These are phyloP conservation scores for Tetrax tetrax DNA, from an alignment of 2,113 vertebrate genomes.

Conservation along the genomic window DNA sequence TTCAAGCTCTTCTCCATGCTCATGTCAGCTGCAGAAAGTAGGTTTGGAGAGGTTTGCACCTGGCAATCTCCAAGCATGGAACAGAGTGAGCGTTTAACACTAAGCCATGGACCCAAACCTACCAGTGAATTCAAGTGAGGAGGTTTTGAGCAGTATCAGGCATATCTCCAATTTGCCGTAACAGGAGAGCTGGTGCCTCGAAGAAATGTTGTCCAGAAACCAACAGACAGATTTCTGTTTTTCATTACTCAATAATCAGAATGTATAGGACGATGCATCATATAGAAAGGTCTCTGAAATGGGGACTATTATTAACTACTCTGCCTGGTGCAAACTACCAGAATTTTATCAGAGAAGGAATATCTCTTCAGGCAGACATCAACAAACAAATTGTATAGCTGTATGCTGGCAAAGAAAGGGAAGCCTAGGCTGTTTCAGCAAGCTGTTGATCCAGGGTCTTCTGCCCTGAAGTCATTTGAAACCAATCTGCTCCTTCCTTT, in stretches of 20 bases:
- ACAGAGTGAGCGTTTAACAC: accelerated
- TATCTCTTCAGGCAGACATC: not conserved
- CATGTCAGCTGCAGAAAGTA: not conserved
- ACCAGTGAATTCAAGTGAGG: not conserved
- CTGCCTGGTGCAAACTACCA: not conserved
- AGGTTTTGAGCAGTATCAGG: not conserved
- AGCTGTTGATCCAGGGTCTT: not conserved
- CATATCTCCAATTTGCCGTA: not conserved
- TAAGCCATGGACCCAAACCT: not conserved
- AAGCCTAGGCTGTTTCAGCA: not conserved
- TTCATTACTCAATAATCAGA: not conserved
- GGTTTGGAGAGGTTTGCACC: not conserved
- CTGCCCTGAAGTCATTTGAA: not conserved
- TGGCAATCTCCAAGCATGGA: not conserved
- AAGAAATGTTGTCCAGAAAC: not conserved
- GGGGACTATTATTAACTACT: not conserved
- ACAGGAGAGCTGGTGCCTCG: not conserved
- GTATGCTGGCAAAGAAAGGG: not conserved
- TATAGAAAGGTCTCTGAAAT: not conserved
- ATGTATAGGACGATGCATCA: not conserved
- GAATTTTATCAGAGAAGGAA: not conserved
- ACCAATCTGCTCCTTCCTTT: not conserved
- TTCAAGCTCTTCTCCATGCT: not conserved
- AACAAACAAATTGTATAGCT: not conserved
- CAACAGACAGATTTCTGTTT: not conserved